Evolutionary conservation across 2,888 invertebrate genomes (phyloP), one percentile per base, ranked within the genome.

Genomic region (Isoperla grammatica): DNA sequence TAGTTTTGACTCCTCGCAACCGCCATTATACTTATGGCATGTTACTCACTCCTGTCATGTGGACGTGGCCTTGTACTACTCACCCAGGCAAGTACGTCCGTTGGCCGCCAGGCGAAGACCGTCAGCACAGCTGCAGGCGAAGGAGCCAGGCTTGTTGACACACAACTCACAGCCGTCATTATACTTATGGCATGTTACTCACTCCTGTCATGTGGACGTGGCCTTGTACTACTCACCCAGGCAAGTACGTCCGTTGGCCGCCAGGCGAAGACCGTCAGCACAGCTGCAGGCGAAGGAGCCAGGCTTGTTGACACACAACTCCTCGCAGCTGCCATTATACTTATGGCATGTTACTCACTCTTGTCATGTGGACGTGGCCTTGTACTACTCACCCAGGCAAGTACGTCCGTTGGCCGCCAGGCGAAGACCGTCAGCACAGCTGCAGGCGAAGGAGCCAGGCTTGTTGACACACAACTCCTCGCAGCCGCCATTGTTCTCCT

Each of bases 241-340:
- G 66, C 81, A 81, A 45, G 74, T 74, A 64, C 72, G 76, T 54
- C 76, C 73, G 22, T 77, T 70, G 1, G 69, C 69, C 42, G 76
- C 75, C 59, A 82, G 72, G 65, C 78, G 73, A 53, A 77, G 76
- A 9, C 83, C 83, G 29, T 69, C 65, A 15, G 73, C 73, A 64
- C 84, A 84, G 40, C 73, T 71, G 67, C 84, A 84, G 43, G 75
- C 74, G 67, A 76, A 81, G n/a, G 79, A 75, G 37, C 84, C 83
- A 0, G 76, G 76, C 42, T 76, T 72, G 69, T 84, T 84, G 60
- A 72, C 73, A 68, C 84, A 84, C 43, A 74, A 72, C 63, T 78
- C 75, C 54, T 79, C 75, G 53, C 78, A 73, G 66, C 84, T 84
- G 37, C 77, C 79, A 3, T 79, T 79, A 45, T 76, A 75, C 42